Base-by-base conservation (phyloP, 2,888 invertebrate species). In the Rhodophaea formosa region DNA sequence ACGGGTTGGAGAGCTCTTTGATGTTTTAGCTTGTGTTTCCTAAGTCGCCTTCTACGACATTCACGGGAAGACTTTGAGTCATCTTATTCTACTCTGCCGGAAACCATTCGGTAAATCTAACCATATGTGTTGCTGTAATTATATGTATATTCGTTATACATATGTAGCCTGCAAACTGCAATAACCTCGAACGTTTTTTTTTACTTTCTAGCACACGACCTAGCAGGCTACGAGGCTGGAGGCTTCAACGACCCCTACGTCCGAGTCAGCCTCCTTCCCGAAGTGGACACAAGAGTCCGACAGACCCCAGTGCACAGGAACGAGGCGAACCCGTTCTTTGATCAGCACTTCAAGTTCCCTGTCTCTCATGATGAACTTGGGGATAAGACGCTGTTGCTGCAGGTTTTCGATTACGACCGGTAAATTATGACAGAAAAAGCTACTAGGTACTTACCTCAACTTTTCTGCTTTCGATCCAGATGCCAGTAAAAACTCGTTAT, bases 191-290 rank as follows among this genome's bases (percentile, higher is more conserved):
- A n/a, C n/a, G n/a, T n/a, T n/a, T n/a, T n/a, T n/a, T n/a, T n/a
- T n/a, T n/a, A n/a, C n/a, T n/a, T n/a, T 84, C 1, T 79, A 95
- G 96, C 96, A 12, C 96, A 97, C 80, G 96, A 97, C 80, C 87
- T 97, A 23, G 95, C 96, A 1, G 95, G 95, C 53, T 95, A 95
- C 77, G 96, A 97, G 68, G 95, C 96, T 53, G 97, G 97, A 1
- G 97, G 97, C 15, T 97, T 97, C 86, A 96, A 96, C 75, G 97
- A 97, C 86, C 97, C 97, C 0, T 97, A 97, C 85, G 96, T 97
- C 12, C 94, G 96, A 6, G 90, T 97, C 7, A 93, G 93, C 45
- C 88, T 97, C 14, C 89, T 94, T n/a, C 97, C 97, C 0, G 95
- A 96, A 77, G 96, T 97, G 14, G 97, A 97, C 82, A 93, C 94